Percentiles rank a stretch among this genome's conserved stretches.
Conservation (phyloP, 2,888 invertebrate genomes). For the Molanna angustata region DNA sequence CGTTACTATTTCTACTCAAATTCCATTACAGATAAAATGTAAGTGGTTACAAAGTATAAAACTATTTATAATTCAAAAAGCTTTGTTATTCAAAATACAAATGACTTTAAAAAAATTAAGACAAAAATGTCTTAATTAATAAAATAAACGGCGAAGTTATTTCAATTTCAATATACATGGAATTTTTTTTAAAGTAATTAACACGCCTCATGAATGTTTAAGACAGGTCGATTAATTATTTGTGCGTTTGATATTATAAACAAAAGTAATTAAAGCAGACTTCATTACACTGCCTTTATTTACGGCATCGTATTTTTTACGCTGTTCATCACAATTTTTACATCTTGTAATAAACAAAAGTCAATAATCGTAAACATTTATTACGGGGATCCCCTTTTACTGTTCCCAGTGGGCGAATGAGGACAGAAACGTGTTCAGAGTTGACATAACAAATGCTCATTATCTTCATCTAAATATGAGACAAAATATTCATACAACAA, state of each 20-base stretch:
- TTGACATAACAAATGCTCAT: slow-evolving; percentile 16
- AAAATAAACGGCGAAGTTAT: too few species aligned
- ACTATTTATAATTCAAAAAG: too few species aligned
- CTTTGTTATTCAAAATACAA: too few species aligned
- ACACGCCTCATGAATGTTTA: too few species aligned
- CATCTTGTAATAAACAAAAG: slow-evolving; percentile 13
- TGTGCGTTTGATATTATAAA: background rate
- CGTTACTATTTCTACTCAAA: too few species aligned
- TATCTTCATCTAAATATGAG: slow-evolving; percentile 8
- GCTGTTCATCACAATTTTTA: slow-evolving; percentile 15
- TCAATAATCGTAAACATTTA: slow-evolving; percentile 20
- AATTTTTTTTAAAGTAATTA: too few species aligned
- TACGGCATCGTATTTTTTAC: slow-evolving; percentile 14
- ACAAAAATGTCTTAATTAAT: too few species aligned
- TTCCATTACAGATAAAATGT: too few species aligned
- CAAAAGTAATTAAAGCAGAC: slow-evolving; percentile 6
- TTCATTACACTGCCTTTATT: slow-evolving; percentile 9
- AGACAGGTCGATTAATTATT: background rate
- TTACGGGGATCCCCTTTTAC: slow-evolving; percentile 18
- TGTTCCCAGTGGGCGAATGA: slow-evolving; percentile 9
- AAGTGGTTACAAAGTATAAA: too few species aligned
- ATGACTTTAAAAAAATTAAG: too few species aligned
- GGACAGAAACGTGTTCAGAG: slow-evolving; percentile 5
- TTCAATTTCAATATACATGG: too few species aligned
- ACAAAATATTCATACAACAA: too few species aligned